Evolutionary conservation across 2,113 vertebrate species (phyloP).

Genomic region (Danionella cerebrum): DNA sequence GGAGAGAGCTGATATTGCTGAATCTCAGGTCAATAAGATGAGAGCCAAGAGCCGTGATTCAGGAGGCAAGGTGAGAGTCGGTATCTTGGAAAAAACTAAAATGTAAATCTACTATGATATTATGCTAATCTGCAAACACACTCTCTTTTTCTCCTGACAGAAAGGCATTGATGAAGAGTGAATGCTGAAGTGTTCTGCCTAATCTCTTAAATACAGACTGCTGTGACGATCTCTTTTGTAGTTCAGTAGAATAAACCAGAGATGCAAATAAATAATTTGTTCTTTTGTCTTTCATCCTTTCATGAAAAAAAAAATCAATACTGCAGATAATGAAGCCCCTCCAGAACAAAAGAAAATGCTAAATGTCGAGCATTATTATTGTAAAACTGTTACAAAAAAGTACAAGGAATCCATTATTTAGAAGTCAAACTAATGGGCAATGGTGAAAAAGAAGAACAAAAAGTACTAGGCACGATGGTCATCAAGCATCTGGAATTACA

Average conservation of each 20-base stretch:
- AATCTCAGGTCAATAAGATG: conserved; percentile 43
- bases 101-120: no score
- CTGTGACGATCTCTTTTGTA: neutral
- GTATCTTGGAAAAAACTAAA: no score
- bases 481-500: no score
- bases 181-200: neutral
- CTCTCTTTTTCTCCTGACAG: neutral
- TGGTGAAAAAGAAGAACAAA: no score
- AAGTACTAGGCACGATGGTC: no score
- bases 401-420: no score
- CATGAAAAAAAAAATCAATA: neutral
- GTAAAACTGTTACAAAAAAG: no score
- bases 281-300: neutral
- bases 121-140: no score
- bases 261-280: neutral
- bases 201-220: neutral
- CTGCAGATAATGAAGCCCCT: neutral
- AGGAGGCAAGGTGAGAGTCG: conserved; percentile 23
- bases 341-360: no score
- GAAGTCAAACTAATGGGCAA: no score
- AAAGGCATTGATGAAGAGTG: conserved; percentile 2
- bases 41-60: conserved; percentile 35
- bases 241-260: conserved; percentile 3
- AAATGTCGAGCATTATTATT: no score
- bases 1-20: conserved; percentile 38